phyloP scores from a whole-genome alignment of 2,797 vertebrate genomes.

The Chelonia mydas region DNA sequence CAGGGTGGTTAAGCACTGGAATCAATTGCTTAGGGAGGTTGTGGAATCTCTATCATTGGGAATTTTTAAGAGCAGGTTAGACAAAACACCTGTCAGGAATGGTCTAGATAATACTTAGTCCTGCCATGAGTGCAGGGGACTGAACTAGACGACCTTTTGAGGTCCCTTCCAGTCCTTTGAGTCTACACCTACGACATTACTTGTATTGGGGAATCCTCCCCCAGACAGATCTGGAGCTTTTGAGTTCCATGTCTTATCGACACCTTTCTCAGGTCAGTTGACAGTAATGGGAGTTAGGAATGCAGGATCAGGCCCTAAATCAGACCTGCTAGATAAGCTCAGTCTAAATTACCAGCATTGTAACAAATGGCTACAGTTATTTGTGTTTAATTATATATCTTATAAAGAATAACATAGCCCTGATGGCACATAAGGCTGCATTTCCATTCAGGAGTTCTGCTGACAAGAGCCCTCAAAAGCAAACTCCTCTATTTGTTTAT shows the following conservation, averaged over 20 bases:
- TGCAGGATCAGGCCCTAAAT: neutral
- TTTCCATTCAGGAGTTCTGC: neutral
- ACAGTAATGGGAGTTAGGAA: neutral
- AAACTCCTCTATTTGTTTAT: slow-evolving; percentile 18
- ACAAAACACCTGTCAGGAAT: too few relatives aligned
- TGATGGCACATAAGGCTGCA: neutral
- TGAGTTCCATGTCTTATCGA: neutral
- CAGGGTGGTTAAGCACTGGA: too few relatives aligned
- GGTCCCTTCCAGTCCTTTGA: too few relatives aligned
- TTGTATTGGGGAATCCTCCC: neutral
- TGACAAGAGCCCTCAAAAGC: neutral
- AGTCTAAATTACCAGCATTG: fast-evolving
- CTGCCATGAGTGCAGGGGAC: too few relatives aligned
- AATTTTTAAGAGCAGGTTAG: too few relatives aligned
- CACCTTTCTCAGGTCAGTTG: neutral
- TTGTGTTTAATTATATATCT: neutral
- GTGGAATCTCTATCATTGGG: too few relatives aligned
- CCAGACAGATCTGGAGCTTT: neutral
- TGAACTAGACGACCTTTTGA: too few relatives aligned
- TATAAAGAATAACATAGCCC: fast-evolving
- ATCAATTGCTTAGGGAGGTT: too few relatives aligned
- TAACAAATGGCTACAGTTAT: fast-evolving
- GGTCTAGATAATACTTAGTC: too few relatives aligned
- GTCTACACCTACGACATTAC: neutral
- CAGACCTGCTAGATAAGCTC: neutral